Evolutionary conservation across 2,797 vertebrate genomes (phyloP).

Genomic region (Amazonetta brasiliensis): DNA sequence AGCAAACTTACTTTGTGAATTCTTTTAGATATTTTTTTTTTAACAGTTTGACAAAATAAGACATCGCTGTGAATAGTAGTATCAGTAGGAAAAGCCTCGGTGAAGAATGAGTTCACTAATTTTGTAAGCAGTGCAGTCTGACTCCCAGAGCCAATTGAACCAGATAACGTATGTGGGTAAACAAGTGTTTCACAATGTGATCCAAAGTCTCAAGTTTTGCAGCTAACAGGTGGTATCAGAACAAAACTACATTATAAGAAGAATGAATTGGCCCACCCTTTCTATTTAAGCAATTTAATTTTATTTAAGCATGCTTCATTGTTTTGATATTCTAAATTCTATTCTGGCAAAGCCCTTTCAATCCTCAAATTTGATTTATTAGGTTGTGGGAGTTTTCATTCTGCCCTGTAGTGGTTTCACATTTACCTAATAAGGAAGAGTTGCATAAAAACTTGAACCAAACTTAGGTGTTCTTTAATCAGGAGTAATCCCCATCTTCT

Average conservation of each 20-base stretch:
- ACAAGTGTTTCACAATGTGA: background rate
- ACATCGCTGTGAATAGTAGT: background rate
- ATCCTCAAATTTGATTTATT: background rate
- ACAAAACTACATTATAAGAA: background rate
- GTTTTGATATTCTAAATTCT: background rate
- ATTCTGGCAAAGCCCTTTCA: background rate
- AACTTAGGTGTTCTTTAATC: background rate
- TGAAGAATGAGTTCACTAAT: background rate
- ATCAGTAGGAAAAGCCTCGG: background rate
- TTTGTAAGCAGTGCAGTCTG: background rate
- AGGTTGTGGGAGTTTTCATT: background rate
- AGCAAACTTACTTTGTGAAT: background rate
- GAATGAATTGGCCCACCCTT: background rate
- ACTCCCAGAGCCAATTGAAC: background rate
- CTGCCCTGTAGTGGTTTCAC: background rate
- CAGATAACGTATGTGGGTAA: background rate
- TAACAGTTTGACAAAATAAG: background rate
- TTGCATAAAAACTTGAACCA: background rate
- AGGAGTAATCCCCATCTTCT: background rate
- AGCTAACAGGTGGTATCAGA: background rate
- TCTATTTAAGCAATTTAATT: background rate
- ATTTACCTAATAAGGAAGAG: background rate
- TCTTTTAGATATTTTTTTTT: background rate
- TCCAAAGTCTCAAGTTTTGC: background rate
- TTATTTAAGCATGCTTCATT: background rate